Percentiles rank a stretch among this genome's conserved stretches.
phyloP scores from a whole-genome alignment of 2,113 vertebrate genomes.

The Malurus elegans region DNA sequence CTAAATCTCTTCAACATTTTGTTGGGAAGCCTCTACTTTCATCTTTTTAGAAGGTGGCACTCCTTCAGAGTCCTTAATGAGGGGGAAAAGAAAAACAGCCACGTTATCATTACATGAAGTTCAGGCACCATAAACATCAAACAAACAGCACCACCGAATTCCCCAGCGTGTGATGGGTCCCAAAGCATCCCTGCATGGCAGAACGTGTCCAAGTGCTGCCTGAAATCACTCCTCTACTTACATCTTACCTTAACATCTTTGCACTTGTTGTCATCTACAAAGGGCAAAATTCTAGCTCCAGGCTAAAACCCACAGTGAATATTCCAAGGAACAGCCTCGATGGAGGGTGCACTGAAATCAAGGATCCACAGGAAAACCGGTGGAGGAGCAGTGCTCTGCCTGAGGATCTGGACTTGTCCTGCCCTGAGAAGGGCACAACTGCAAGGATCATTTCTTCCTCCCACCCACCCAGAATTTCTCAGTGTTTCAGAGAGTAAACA shows the following conservation, averaged over 20 bases:
- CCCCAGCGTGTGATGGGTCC: background rate
- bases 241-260: background rate
- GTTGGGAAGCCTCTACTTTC: constrained; percentile 90
- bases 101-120: background rate
- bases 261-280: background rate
- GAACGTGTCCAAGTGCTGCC: background rate
- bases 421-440: background rate
- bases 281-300: background rate
- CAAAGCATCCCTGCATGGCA: background rate
- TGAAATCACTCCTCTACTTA: background rate
- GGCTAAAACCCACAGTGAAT: background rate
- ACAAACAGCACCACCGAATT: background rate
- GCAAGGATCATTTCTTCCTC: background rate
- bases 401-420: background rate
- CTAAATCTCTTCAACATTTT: constrained; percentile 91
- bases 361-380: background rate
- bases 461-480: background rate
- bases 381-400: background rate
- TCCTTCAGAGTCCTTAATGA: constrained; percentile 87
- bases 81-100: constrained; percentile 36
- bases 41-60: constrained; percentile 90
- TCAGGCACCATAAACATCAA: background rate
- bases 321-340: background rate
- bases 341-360: background rate
- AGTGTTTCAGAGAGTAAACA: background rate